Conservation (phyloP, 53 echinoderm and acorn worm species). For the Luidia sarsii region DNA sequence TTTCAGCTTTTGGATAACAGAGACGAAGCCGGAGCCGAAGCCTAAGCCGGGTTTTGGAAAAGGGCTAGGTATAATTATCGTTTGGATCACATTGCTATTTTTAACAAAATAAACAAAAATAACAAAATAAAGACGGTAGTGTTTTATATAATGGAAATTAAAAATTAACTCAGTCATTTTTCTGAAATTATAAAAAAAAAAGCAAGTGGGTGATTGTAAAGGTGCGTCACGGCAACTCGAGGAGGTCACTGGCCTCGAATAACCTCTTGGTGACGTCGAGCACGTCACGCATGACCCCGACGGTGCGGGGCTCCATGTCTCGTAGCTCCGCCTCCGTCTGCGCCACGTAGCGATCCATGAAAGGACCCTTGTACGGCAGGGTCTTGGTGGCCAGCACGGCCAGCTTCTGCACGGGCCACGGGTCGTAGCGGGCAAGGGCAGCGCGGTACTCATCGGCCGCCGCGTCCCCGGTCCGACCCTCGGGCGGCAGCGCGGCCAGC, state of each 20-base stretch:
- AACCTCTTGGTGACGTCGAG: constrained; percentile 62
- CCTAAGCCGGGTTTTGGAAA: too few relatives aligned
- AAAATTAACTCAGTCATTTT: too few relatives aligned
- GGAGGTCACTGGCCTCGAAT: constrained; percentile 54
- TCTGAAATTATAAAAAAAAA: too few relatives aligned
- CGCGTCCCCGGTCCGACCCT: constrained; percentile 54
- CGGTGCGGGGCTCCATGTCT: constrained; percentile 10
- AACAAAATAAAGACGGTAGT: too few relatives aligned
- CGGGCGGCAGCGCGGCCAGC: constrained; percentile 46
- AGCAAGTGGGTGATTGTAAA: too few relatives aligned
- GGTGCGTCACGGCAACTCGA: constrained; percentile 52
- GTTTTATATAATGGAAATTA: too few relatives aligned
- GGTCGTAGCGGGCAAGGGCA: constrained; percentile 70
- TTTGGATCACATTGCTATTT: too few relatives aligned
- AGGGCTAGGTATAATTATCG: too few relatives aligned
- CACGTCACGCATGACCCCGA: constrained; percentile 53
- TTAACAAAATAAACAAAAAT: too few relatives aligned
- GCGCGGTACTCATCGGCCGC: constrained; percentile 64
- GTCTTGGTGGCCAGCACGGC: constrained; percentile 76
- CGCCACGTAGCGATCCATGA: constrained; percentile 58
- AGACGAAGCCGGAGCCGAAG: too few relatives aligned
- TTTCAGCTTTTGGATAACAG: too few relatives aligned
- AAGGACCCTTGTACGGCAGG: constrained; percentile 62
- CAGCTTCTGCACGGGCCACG: constrained; percentile 76
- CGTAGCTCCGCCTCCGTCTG: constrained; percentile 54